Evolutionary conservation across 30 jellyfish, hydroid and myxozoan genomes (phyloP).

Genomic region (Nemopilema nomurai): DNA sequence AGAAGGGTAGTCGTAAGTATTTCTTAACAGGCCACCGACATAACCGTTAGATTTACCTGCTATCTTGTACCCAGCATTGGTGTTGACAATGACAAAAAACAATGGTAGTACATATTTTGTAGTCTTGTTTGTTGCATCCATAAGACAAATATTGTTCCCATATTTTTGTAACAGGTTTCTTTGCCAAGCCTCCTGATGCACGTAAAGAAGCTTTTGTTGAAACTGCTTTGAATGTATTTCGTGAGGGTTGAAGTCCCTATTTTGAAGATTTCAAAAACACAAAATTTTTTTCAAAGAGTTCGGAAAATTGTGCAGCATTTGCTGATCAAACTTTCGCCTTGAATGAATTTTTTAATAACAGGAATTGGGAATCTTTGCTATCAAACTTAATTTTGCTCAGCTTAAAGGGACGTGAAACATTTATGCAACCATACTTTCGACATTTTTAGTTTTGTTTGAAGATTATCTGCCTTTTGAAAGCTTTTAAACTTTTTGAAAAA

Average conservation of each 20-base stretch:
- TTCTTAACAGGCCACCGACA: neutral
- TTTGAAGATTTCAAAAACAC: neutral
- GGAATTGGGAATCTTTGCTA: neutral
- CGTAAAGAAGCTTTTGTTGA: conserved; percentile 12
- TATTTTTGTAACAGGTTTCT: neutral
- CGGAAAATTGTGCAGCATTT: neutral
- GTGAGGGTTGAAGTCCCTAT: neutral
- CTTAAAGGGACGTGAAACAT: neutral
- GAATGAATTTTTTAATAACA: neutral
- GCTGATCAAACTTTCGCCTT: neutral
- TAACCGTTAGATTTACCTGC: conserved; percentile 10
- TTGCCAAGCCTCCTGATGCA: conserved; percentile 14
- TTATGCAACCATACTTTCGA: neutral
- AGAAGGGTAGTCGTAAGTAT: neutral
- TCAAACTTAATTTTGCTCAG: neutral
- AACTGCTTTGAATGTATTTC: conserved; percentile 11
- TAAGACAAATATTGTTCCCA: conserved; percentile 7
- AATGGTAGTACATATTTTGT: conserved; percentile 9
- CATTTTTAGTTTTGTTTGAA: neutral
- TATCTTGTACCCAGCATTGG: conserved; percentile 15
- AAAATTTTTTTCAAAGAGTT: neutral
- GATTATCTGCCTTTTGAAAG: neutral
- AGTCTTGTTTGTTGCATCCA: conserved; percentile 17
- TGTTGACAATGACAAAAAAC: conserved; percentile 1
- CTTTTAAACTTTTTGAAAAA: neutral